Conservation (phyloP, 2,888 invertebrate species). For the Apamea anceps region DNA sequence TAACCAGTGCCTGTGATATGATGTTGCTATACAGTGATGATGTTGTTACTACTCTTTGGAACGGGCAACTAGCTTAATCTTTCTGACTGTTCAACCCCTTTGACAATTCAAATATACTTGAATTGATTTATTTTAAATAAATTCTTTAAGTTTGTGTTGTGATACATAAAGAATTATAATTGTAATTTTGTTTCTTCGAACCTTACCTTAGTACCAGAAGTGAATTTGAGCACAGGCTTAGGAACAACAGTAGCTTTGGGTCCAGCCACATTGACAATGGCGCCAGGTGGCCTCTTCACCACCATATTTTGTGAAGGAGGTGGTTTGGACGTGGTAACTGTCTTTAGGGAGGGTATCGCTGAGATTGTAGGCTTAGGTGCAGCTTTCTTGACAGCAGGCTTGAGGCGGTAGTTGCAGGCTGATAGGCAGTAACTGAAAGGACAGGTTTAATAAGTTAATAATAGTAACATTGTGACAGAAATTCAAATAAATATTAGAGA, state of each 20-base stretch:
- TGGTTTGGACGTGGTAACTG: slow-evolving; percentile 84
- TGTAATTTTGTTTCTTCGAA: not conserved
- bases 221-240: slow-evolving; percentile 94
- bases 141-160: not conserved
- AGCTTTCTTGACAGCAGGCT: slow-evolving; percentile 89
- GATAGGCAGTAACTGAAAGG: slow-evolving; percentile 94
- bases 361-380: slow-evolving; percentile 77
- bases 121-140: too few relatives aligned
- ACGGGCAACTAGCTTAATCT: too few relatives aligned
- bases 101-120: too few relatives aligned
- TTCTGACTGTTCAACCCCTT: too few relatives aligned
- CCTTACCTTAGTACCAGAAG: slow-evolving; percentile 88
- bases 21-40: too few relatives aligned
- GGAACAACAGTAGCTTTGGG: slow-evolving; percentile 93
- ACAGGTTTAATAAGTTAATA: not conserved
- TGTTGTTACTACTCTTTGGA: too few relatives aligned
- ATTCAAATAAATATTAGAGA: not conserved
- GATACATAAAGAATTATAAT: not conserved
- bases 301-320: slow-evolving; percentile 84
- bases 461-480: not conserved
- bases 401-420: slow-evolving; percentile 94
- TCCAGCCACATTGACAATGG: slow-evolving; percentile 90
- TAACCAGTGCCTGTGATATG: not conserved
- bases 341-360: slow-evolving; percentile 78
- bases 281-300: slow-evolving; percentile 83